Evolutionary conservation across 2,113 vertebrate genomes (phyloP).

Genomic region (Pterocles burchelli): DNA sequence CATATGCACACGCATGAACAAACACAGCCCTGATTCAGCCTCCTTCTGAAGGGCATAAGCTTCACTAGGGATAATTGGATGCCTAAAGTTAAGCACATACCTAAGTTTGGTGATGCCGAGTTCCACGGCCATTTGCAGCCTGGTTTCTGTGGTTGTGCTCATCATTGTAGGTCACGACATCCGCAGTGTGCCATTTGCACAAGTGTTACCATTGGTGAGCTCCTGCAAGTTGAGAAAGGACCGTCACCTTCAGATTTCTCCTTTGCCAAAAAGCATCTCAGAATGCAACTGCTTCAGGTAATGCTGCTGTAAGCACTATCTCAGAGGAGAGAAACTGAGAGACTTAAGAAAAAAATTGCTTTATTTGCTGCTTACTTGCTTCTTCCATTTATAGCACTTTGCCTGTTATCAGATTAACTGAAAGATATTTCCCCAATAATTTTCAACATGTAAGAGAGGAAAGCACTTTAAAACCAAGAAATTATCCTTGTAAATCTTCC

Average conservation of each 20-base stretch:
- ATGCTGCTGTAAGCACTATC: background rate
- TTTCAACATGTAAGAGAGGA: background rate
- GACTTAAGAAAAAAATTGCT: background rate
- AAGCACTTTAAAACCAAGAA: background rate
- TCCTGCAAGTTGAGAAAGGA: background rate
- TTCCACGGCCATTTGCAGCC: background rate
- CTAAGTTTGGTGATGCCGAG: background rate
- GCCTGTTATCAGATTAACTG: background rate
- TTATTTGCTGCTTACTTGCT: background rate
- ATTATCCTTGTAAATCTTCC: background rate
- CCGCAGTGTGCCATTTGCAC: background rate
- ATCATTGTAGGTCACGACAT: background rate
- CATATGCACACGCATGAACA: background rate
- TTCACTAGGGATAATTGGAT: background rate
- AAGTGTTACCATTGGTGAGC: background rate
- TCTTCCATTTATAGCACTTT: background rate
- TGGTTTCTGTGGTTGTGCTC: background rate
- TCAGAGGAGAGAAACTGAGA: background rate
- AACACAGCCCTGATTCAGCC: background rate
- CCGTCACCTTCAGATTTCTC: background rate
- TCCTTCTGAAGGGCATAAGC: background rate
- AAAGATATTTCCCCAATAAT: background rate
- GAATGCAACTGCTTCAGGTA: background rate
- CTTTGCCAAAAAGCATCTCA: background rate
- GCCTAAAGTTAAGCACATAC: background rate